Evolutionary conservation across 2,797 vertebrate species (phyloP), one percentile per base, ranked within the genome.

Genomic region (Argyrosomus regius): DNA sequence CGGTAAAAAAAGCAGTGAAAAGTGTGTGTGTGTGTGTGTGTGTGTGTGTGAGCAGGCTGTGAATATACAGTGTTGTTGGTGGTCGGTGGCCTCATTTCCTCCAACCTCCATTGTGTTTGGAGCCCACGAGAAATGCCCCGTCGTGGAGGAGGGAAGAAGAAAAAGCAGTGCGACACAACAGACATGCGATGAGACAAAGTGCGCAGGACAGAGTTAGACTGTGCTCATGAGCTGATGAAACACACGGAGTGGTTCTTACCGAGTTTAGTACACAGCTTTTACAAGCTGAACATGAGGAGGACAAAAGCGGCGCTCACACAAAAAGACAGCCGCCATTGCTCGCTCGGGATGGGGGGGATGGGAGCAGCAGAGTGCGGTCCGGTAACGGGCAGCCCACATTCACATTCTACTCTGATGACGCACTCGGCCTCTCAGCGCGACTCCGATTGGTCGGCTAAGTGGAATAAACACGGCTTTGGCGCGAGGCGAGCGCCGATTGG

Each of bases 401-500:
- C 92, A 87, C 93, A 93, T 92, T 92, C 87, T 86, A 46, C 92
- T 84, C 78, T 72, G 86, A 68, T 94, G 92, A 94, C 93, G 92
- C 92, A 90, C 81, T 39, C 72, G 5, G 83, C 72, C 67, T 58
- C 57, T 6, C 5, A n/a, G 63, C 13, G 17, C 49, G 41, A 0
- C 60, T 72, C 69, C 16, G 78, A 96, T 96, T 94, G 94, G 94
- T 28, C 50, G 1, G 6, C 2, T 3, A 9, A 46, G 50, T 80
- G 62, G 81, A 69, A 70, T 68, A 70, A 81, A 78, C 75, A 26
- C 62, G n/a, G 76, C 48, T 61, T 82, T 79, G 81, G 87, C 85
- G 78, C 78, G 79, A 52, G 72, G 68, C 73, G 64, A 3, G 0
- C 14, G 8, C 57, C 57, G 66, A 94, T 94, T 95, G 94, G 93